A percentile compares a stretch with the other conserved stretches of the same genome.
phyloP scores from a whole-genome alignment of 2,888 invertebrate species.

The Eulithis prunata region DNA sequence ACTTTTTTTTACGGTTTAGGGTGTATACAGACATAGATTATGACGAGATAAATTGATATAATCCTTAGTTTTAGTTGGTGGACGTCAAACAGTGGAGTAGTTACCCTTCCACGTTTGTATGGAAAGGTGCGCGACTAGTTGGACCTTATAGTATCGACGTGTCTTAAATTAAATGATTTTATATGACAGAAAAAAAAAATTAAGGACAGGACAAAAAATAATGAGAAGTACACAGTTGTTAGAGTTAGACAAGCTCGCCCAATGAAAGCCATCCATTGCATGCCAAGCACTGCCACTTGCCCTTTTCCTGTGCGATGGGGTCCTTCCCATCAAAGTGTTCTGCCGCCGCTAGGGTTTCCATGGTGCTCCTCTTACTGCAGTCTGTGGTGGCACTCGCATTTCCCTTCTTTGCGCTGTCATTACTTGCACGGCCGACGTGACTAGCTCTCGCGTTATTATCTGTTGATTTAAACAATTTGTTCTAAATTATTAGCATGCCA shows the following conservation, averaged over 20 bases:
- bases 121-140: no score
- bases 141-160: background rate
- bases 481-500: constrained; percentile 8
- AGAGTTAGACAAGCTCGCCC: constrained; percentile 31
- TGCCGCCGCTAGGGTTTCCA: constrained; percentile 79
- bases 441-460: constrained; percentile 73
- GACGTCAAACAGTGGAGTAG: no score
- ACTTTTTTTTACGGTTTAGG: no score
- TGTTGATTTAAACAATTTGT: constrained; percentile 38
- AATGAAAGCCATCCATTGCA: constrained; percentile 33
- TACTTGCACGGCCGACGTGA: constrained; percentile 72
- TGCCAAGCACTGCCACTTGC: constrained; percentile 41
- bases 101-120: no score
- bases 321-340: constrained; percentile 77
- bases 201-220: constrained; percentile 32
- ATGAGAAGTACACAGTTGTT: constrained; percentile 18
- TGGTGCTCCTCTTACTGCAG: constrained; percentile 69
- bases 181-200: constrained; percentile 20
- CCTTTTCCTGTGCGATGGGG: constrained; percentile 66
- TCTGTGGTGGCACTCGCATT: constrained; percentile 72
- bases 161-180: constrained; percentile 25
- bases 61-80: no score
- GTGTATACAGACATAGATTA: no score
- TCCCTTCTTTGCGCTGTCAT: constrained; percentile 76
- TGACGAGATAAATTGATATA: no score